These are phyloP conservation scores for Acropora tenuis DNA, from an alignment of 64 coral and sea anemone species.

Conservation along the genomic window DNA sequence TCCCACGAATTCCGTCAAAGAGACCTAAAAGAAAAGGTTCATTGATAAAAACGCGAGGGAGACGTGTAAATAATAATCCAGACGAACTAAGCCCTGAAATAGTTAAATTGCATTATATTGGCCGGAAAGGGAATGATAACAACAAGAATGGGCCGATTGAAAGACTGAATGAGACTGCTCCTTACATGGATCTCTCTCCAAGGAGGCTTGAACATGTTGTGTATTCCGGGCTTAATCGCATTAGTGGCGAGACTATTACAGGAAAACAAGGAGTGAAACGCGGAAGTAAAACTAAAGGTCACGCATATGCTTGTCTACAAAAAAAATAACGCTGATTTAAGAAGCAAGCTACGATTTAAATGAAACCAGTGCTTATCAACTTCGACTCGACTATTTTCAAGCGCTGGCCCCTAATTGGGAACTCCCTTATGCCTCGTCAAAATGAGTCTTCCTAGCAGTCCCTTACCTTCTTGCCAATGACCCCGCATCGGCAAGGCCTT, in stretches of 20 bases:
- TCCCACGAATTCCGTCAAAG: background rate
- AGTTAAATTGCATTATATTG: background rate
- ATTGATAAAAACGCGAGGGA: too few relatives aligned
- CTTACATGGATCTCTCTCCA: slow-evolving; percentile 25
- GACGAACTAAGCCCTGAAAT: background rate
- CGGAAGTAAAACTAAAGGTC: background rate
- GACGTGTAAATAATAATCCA: background rate
- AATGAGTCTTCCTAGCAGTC: too few relatives aligned
- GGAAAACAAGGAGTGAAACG: background rate
- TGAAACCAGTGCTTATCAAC: too few relatives aligned
- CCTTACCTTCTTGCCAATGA: too few relatives aligned
- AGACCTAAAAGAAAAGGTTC: background rate
- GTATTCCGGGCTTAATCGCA: background rate
- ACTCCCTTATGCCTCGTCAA: too few relatives aligned
- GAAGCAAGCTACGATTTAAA: background rate
- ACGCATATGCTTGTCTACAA: background rate
- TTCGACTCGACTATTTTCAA: too few relatives aligned
- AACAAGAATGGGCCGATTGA: background rate
- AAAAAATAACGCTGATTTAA: background rate
- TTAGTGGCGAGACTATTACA: too few relatives aligned
- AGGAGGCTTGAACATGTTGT: background rate
- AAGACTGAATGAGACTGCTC: background rate
- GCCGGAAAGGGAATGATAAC: background rate
- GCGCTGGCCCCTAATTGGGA: too few relatives aligned
- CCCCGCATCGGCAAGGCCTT: too few relatives aligned